Percentiles rank a stretch among this genome's conserved stretches.
Evolutionary conservation across 2,113 vertebrate species (phyloP).

Genomic region (Corythoichthys haematopterus): DNA sequence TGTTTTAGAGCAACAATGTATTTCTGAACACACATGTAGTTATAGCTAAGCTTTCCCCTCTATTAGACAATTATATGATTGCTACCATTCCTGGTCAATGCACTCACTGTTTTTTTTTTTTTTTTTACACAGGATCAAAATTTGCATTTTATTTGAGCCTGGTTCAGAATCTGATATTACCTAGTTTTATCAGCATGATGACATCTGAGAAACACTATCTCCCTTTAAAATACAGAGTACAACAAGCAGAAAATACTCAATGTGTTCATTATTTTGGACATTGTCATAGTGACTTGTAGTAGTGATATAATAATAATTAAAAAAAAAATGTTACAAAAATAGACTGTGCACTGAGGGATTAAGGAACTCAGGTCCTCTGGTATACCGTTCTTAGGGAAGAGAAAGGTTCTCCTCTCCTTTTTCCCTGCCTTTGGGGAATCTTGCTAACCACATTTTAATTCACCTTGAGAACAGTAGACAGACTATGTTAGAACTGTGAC

Average conservation of each 20-base stretch:
- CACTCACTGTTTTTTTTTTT: neutral
- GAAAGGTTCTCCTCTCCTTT: no score
- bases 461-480: no score
- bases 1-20: neutral
- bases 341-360: no score
- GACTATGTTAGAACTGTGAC: no score
- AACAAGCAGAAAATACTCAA: constrained; percentile 21
- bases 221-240: constrained; percentile 18
- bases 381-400: no score
- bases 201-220: constrained; percentile 2
- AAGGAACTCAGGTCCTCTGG: no score
- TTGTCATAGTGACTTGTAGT: no score
- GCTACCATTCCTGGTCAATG: constrained; percentile 14
- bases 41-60: constrained; percentile 2
- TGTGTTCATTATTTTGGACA: constrained; percentile 8
- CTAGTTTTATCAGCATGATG: neutral
- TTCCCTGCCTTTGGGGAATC: no score
- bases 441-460: no score
- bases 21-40: neutral
- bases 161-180: neutral
- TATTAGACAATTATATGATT: constrained; percentile 24
- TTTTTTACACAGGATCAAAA: neutral
- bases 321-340: no score
- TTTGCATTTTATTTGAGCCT: neutral
- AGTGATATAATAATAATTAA: no score